phyloP scores from a whole-genome alignment of 2,113 vertebrate genomes.

The Anser brachyrhynchus region DNA sequence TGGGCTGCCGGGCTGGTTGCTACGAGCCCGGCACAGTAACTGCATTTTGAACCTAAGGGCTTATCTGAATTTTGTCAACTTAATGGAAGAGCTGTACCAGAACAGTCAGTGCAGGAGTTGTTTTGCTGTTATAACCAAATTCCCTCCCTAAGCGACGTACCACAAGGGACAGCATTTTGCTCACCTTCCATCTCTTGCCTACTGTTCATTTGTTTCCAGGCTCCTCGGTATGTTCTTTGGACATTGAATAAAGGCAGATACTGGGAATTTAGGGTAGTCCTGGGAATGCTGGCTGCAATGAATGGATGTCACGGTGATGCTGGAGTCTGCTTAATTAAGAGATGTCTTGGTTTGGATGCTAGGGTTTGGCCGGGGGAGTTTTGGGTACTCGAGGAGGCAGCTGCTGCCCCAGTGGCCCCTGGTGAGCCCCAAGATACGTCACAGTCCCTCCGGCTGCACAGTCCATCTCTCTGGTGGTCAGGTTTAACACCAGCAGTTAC shows the following conservation, averaged over 20 bases:
- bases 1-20: not conserved
- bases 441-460: not conserved
- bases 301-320: not conserved
- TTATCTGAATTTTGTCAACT: not conserved
- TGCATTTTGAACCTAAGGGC: not conserved
- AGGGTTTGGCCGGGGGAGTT: not conserved
- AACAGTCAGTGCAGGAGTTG: not conserved
- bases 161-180: not conserved
- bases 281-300: not conserved
- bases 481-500: not conserved
- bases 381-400: not conserved
- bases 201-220: not conserved
- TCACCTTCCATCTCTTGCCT: not conserved
- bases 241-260: not conserved
- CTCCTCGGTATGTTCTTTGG: not conserved
- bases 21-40: not conserved
- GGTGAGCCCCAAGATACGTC: not conserved
- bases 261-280: not conserved
- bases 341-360: not conserved
- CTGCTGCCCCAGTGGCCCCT: not conserved
- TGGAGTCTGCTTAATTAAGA: not conserved
- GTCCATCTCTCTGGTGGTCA: not conserved
- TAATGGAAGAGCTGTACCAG: not conserved
- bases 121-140: not conserved
- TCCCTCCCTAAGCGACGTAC: not conserved